A percentile compares a stretch with the other conserved stretches of the same genome.
These are phyloP conservation scores for Hycleus phaleratus DNA, from an alignment of 1,140 invertebrate species.

Conservation along the genomic window DNA sequence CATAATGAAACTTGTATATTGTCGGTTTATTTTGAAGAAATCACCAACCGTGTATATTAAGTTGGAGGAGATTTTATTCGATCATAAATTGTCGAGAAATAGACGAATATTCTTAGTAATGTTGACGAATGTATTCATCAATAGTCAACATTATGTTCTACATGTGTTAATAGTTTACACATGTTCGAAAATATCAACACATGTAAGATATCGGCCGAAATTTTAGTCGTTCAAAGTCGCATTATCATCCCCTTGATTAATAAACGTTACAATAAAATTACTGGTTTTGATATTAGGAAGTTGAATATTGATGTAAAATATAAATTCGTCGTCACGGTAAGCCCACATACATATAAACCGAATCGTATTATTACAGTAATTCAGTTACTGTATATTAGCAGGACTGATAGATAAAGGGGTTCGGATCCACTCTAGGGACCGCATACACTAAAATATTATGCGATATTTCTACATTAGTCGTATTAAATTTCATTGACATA, in stretches of 20 bases:
- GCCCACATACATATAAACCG: constrained; percentile 9
- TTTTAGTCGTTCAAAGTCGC: constrained; percentile 1
- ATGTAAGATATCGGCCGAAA: no score
- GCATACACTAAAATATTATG: constrained; percentile 1
- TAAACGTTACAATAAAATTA: constrained; percentile 6
- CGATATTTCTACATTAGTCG: constrained; percentile 7
- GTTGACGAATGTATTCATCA: constrained; percentile 1
- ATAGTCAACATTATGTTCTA: constrained; percentile 6
- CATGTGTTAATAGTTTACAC: constrained; percentile 2
- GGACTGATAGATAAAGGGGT: constrained; percentile 12
- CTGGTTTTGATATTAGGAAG: constrained; percentile 6
- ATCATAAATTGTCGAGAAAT: background rate
- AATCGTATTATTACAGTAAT: constrained; percentile 11
- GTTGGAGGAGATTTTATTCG: no score
- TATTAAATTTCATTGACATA: constrained; percentile 13
- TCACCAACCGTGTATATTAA: background rate
- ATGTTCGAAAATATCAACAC: no score
- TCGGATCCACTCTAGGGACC: constrained; percentile 9
- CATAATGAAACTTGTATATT: no score
- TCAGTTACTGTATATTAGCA: constrained; percentile 13
- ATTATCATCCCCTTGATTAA: constrained; percentile 6
- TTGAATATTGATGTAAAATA: constrained; percentile 12
- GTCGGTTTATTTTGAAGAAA: no score
- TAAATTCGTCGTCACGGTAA: constrained; percentile 16
- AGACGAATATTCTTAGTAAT: background rate